Evolutionary conservation across 1,140 invertebrate species (phyloP).

Genomic region (Lordiphosa clarofinis): DNA sequence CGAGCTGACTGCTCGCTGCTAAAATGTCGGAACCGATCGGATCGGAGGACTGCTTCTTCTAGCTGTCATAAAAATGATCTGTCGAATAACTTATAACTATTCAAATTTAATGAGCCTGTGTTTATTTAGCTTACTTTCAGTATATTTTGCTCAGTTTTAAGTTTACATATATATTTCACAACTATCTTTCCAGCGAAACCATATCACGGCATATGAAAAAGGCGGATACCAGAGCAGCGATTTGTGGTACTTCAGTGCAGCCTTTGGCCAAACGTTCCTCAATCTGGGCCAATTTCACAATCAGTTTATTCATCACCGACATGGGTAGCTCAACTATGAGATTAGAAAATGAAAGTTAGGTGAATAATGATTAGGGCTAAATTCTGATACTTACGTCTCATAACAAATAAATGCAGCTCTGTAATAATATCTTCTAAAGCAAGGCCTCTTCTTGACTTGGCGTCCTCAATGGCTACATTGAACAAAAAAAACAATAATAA

Average conservation of each 20-base stretch:
- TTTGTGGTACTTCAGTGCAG: conserved; percentile 90
- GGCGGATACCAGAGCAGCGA: conserved; percentile 89
- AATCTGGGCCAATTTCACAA: conserved; percentile 91
- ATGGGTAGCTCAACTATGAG: conserved; percentile 91
- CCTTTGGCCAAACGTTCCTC: conserved; percentile 89
- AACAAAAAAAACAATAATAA: too few relatives aligned
- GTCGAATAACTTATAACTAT: too few relatives aligned
- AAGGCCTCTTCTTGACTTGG: conserved; percentile 93
- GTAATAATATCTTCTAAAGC: conserved; percentile 94
- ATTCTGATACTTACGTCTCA: conserved; percentile 85
- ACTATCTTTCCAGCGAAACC: conserved; percentile 70
- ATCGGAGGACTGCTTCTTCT: too few relatives aligned
- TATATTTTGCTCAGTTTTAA: too few relatives aligned
- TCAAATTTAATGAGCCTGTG: too few relatives aligned
- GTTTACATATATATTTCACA: too few relatives aligned
- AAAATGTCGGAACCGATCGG: too few relatives aligned
- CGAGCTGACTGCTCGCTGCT: too few relatives aligned
- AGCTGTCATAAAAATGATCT: too few relatives aligned
- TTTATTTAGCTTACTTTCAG: too few relatives aligned
- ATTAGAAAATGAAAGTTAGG: conserved; percentile 1
- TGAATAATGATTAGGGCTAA: too few relatives aligned
- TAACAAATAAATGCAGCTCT: conserved; percentile 91
- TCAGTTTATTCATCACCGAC: conserved; percentile 85
- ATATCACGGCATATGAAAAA: conserved; percentile 87
- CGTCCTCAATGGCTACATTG: conserved; percentile 85